phyloP scores from a whole-genome alignment of 2,113 vertebrate genomes.

The Pelusios castaneus region DNA sequence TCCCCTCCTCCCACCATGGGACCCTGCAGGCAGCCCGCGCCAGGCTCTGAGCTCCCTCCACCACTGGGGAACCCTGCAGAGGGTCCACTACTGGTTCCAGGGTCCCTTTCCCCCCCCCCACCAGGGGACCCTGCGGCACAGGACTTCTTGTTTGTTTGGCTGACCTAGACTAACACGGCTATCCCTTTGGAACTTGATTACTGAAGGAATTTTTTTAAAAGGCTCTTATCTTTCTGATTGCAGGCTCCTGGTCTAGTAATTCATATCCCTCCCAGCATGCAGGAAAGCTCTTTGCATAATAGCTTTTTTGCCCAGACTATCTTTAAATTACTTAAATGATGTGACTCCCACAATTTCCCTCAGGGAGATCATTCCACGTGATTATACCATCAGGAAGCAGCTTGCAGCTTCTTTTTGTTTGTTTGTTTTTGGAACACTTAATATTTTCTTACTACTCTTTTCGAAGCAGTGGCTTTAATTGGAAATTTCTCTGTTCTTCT shows the following conservation, averaged over 20 bases:
- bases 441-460: not conserved
- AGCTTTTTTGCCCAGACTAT: not conserved
- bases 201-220: too few species aligned
- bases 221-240: too few species aligned
- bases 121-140: too few species aligned
- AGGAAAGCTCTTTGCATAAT: not conserved
- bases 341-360: not conserved
- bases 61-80: too few species aligned
- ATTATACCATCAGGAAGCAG: not conserved
- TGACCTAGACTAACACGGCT: too few species aligned
- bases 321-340: not conserved
- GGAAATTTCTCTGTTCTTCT: conserved; percentile 46
- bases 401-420: not conserved
- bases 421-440: not conserved
- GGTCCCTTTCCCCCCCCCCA: too few species aligned
- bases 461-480: conserved; percentile 10
- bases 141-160: too few species aligned
- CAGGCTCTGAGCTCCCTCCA: too few species aligned
- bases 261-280: not conserved
- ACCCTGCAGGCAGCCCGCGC: too few species aligned
- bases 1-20: too few species aligned
- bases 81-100: too few species aligned
- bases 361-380: not conserved
- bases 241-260: not conserved
- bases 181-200: too few species aligned